Percentiles rank a stretch among this genome's conserved stretches.
Conservation (phyloP, 2,888 invertebrate genomes). For the Cheilosia scutellata region DNA sequence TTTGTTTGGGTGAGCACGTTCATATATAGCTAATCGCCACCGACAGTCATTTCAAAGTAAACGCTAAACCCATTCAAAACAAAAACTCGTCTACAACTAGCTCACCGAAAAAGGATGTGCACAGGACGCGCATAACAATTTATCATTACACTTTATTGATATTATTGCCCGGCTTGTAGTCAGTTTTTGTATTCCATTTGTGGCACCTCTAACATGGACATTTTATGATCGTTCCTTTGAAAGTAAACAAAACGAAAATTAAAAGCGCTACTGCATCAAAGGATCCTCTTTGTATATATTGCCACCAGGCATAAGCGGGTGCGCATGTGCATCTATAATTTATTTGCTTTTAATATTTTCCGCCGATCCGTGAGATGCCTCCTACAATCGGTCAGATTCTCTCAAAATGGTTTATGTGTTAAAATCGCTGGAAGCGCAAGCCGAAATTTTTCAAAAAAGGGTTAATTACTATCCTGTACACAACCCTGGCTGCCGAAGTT, state of each 20-base stretch:
- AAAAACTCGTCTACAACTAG: constrained; percentile 53
- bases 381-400: constrained; percentile 27
- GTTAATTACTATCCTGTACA: constrained; percentile 69
- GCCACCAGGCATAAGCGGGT: constrained; percentile 26
- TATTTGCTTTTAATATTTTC: constrained; percentile 75
- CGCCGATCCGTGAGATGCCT: constrained; percentile 59
- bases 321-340: constrained; percentile 70
- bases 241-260: constrained; percentile 51
- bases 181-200: constrained; percentile 68
- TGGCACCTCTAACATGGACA: constrained; percentile 54
- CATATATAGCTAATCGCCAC: constrained; percentile 17
- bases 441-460: constrained; percentile 26
- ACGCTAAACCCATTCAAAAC: constrained; percentile 51
- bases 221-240: constrained; percentile 57
- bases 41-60: not conserved
- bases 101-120: constrained; percentile 64
- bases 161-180: constrained; percentile 24
- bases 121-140: constrained; percentile 69
- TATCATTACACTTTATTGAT: constrained; percentile 66
- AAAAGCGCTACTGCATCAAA: constrained; percentile 65
- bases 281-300: constrained; percentile 11
- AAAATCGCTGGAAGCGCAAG: constrained; percentile 56
- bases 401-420: not conserved
- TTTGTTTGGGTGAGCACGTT: constrained; percentile 26
- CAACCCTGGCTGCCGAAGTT: constrained; percentile 45